Percentiles rank a stretch among this genome's conserved stretches.
These are phyloP conservation scores for Temnothorax curvispinosus DNA, from an alignment of 1,140 invertebrate genomes.

Conservation along the genomic window DNA sequence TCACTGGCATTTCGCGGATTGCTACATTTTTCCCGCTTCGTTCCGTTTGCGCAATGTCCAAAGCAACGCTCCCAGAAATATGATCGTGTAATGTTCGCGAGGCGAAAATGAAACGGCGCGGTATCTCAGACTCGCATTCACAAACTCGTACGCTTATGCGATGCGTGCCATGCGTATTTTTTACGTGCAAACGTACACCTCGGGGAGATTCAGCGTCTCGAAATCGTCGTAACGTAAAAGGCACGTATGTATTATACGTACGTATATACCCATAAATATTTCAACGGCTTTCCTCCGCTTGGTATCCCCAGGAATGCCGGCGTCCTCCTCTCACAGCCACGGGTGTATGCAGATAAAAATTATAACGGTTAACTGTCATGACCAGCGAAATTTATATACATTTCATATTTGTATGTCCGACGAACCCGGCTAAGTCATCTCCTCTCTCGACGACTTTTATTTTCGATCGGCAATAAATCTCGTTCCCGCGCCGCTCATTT, in stretches of 20 bases:
- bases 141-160: not conserved
- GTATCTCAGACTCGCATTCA: not conserved
- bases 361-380: conserved; percentile 39
- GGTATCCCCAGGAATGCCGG: conserved; percentile 29
- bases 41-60: conserved; percentile 19
- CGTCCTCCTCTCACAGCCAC: not conserved
- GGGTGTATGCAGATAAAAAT: conserved; percentile 26
- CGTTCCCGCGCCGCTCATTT: not conserved
- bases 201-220: not conserved
- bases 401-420: not conserved
- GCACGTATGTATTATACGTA: not conserved
- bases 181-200: not conserved
- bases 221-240: conserved; percentile 3
- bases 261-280: conserved; percentile 34
- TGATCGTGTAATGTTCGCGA: conserved; percentile 9
- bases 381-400: conserved; percentile 31
- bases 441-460: conserved; percentile 1
- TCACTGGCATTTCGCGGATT: conserved; percentile 14
- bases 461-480: conserved; percentile 40
- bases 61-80: conserved; percentile 8
- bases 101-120: not conserved
- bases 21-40: conserved; percentile 25
- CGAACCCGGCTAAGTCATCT: not conserved
- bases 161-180: not conserved
- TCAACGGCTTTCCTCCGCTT: conserved; percentile 5